Base-by-base conservation (phyloP, 2,113 vertebrate species). In the Sander lucioperca region DNA sequence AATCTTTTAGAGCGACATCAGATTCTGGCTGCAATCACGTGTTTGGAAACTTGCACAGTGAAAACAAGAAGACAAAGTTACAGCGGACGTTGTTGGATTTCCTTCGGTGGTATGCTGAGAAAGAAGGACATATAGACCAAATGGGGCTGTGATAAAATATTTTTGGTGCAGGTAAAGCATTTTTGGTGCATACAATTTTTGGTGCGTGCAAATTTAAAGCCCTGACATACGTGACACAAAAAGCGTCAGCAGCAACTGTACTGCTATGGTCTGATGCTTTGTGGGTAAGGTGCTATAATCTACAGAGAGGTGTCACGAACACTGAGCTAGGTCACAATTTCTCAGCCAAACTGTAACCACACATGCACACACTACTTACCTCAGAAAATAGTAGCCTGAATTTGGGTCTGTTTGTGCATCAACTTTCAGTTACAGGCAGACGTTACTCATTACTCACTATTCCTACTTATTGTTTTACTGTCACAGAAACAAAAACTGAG, bases 221-320 rank as follows among this genome's bases (percentile, higher is more conserved):
- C 5, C 25, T 59, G 25, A 36, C 23, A 47, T 39, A n/a, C 6
- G 23, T 19, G 8, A 48, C 71, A 50, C 12, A 68, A 69, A 74
- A 78, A 62, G 19, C 50, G n/a, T 48, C 56, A 43, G 5, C 36
- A 1, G 27, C 8, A 21, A 15, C 12, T 2, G 66, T 36, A 15
- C 11, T 57, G 50, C 23, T 53, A 0, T 53, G 12, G 54, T 68
- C 19, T 64, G 72, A 54, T 43, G 4, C 39, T 7, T 23, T 81
- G 68, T 66, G 64, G 63, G 4, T 51, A 15, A 19, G 51, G 45
- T 51, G 30, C 10, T 25, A 11, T 65, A 13, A 57, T 48, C 33
- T 25, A 13, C 15, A 48, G 27, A 48, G 8, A 69, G 4, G 43
- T 45, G 74, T 86, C 64, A 82, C 13, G 14, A 74, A 74, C 6